These are phyloP conservation scores for Pristionchus japonicus DNA, from an alignment of 2,888 invertebrate species.

Conservation along the genomic window DNA sequence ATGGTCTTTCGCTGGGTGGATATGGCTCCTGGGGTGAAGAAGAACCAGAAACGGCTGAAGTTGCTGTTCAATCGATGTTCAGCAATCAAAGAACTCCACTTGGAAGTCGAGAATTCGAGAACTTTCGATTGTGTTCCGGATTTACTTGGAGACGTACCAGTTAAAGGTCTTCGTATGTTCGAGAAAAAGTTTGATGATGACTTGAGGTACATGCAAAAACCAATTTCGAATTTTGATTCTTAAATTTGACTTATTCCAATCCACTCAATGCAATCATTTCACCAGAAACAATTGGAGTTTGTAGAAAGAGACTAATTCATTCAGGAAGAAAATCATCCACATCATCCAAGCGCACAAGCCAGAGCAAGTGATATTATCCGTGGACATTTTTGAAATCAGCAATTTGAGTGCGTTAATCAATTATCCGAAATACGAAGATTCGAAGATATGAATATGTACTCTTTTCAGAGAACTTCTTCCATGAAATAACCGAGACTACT, in stretches of 20 bases:
- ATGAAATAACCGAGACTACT: not conserved
- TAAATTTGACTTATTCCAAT: no score
- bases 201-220: not conserved
- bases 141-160: not conserved
- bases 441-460: no score
- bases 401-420: not conserved
- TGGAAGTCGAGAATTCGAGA: not conserved
- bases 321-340: not conserved
- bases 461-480: not conserved
- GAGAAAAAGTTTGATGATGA: not conserved
- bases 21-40: not conserved
- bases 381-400: not conserved
- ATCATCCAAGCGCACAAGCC: not conserved
- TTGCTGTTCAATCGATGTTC: not conserved
- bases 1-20: not conserved
- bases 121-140: not conserved
- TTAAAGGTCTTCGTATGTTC: not conserved
- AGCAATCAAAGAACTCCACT: not conserved
- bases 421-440: not conserved
- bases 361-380: not conserved
- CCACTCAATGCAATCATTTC: not conserved
- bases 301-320: not conserved
- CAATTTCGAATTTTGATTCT: no score
- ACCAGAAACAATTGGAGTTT: not conserved
- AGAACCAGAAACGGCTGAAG: not conserved